These are phyloP conservation scores for Crematogaster levior DNA, from an alignment of 2,888 invertebrate species.

Conservation along the genomic window DNA sequence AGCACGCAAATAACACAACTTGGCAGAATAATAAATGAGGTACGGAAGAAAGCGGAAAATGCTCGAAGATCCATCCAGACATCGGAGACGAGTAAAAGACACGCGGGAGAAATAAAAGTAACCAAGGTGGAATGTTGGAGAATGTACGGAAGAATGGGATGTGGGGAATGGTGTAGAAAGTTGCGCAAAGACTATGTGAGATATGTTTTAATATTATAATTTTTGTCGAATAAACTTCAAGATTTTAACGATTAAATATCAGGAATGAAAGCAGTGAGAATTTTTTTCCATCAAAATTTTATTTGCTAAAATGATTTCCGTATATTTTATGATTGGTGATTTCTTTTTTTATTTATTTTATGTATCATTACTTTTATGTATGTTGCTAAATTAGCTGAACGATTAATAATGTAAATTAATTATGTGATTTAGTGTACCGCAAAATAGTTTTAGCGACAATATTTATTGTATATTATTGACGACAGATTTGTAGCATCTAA, in stretches of 20 bases:
- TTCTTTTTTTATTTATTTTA: neutral
- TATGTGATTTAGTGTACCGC: neutral
- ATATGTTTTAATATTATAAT: slow-evolving; percentile 12
- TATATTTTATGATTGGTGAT: neutral
- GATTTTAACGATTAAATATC: neutral
- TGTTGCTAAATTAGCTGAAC: neutral
- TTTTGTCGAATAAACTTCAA: neutral
- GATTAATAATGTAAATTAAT: neutral
- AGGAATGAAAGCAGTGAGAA: neutral
- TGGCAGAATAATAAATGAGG: slow-evolving; percentile 82
- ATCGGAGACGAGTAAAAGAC: slow-evolving; percentile 34
- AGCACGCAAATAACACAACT: slow-evolving; percentile 80
- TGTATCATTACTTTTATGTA: neutral
- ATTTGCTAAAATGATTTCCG: neutral
- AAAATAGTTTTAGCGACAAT: neutral
- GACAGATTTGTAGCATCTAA: neutral
- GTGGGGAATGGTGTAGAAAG: neutral
- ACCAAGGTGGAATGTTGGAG: slow-evolving; percentile 1
- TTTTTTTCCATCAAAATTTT: neutral
- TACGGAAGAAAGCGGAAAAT: slow-evolving; percentile 75
- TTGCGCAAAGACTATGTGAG: neutral
- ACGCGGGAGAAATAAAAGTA: slow-evolving; percentile 25
- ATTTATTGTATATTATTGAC: no score
- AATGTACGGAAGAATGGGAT: slow-evolving; percentile 2
- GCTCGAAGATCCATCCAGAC: slow-evolving; percentile 53